Evolutionary conservation across 2,797 vertebrate genomes (phyloP).

Genomic region (Dromococcyx pavoninus): DNA sequence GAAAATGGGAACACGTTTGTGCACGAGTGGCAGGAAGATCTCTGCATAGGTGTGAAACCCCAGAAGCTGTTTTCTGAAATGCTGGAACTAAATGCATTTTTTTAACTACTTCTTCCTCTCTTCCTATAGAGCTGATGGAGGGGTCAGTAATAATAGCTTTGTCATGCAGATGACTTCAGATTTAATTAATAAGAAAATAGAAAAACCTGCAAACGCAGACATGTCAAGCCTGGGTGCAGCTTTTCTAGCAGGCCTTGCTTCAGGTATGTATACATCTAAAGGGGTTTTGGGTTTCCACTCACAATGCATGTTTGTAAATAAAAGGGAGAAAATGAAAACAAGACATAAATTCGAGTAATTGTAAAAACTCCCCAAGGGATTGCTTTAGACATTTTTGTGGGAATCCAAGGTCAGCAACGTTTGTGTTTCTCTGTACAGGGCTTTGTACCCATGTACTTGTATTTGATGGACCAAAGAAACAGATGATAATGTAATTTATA

Average conservation of each 20-base stretch:
- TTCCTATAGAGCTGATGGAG: constrained; percentile 87
- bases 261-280: constrained; percentile 78
- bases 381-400: neutral
- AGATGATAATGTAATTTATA: neutral
- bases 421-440: neutral
- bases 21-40: neutral
- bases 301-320: neutral
- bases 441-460: neutral
- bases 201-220: constrained; percentile 80
- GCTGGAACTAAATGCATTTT: neutral
- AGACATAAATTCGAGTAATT: neutral
- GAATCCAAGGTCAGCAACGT: neutral
- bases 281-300: neutral
- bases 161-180: constrained; percentile 97
- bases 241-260: constrained; percentile 89
- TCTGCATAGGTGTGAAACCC: neutral
- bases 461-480: neutral
- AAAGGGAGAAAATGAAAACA: neutral
- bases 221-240: constrained; percentile 95
- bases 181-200: constrained; percentile 84
- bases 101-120: neutral
- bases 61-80: neutral
- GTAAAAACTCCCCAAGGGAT: neutral
- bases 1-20: neutral
- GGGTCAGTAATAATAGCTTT: constrained; percentile 91